Evolutionary conservation across 1,140 invertebrate species (phyloP).

Genomic region (Caenorhabditis tropicalis): DNA sequence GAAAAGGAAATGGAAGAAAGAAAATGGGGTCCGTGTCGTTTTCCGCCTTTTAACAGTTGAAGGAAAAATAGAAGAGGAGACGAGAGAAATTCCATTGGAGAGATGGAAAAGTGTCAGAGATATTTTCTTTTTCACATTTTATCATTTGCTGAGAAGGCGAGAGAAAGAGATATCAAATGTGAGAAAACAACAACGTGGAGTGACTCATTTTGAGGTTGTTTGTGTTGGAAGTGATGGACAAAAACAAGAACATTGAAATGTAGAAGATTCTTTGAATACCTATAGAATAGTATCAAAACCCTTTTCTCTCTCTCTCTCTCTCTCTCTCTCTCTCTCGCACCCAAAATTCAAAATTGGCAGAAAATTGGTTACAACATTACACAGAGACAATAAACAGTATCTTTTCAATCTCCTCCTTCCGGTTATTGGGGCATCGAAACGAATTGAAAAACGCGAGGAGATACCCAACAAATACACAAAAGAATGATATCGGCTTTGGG

Average conservation of each 20-base stretch:
- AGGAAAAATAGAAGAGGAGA: not conserved
- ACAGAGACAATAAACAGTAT: slow-evolving; percentile 23
- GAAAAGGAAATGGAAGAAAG: slow-evolving; percentile 16
- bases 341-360: not conserved
- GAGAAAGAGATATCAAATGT: not conserved
- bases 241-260: not conserved
- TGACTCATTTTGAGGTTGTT: slow-evolving; percentile 31
- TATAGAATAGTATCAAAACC: no score
- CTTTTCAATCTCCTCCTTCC: not conserved
- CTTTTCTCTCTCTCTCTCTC: no score
- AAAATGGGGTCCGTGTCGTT: not conserved
- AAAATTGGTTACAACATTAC: not conserved
- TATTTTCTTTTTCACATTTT: not conserved
- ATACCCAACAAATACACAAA: not conserved
- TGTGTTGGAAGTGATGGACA: not conserved
- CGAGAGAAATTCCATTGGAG: not conserved
- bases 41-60: slow-evolving; percentile 11
- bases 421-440: not conserved
- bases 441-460: not conserved
- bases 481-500: slow-evolving; percentile 42
- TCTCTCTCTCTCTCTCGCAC: no score
- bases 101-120: not conserved
- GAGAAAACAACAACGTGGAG: not conserved
- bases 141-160: not conserved
- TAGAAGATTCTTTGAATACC: not conserved